Conservation (phyloP, 2,113 vertebrate genomes). For the Lampris megalopsis region DNA sequence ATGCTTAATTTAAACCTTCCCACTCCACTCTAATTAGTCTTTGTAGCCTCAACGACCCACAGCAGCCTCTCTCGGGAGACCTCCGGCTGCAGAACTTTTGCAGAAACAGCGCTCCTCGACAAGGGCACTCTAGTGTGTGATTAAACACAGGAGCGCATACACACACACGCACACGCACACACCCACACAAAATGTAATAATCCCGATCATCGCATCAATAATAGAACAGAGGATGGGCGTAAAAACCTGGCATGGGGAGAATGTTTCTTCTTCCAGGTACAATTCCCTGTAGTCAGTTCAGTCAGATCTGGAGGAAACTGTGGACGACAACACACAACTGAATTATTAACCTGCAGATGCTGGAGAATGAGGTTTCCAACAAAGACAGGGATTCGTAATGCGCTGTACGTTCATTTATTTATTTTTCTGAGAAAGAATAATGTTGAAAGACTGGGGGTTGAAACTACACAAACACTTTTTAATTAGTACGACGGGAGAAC, state of each 20-base stretch:
- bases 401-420: conserved; percentile 20
- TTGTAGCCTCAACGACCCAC: conserved; percentile 53
- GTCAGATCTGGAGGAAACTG: conserved; percentile 1
- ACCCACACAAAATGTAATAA: conserved; percentile 3
- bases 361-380: conserved; percentile 13
- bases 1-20: conserved; percentile 72
- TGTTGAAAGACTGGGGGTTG: background rate
- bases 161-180: conserved; percentile 1
- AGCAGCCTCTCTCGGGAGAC: conserved; percentile 55
- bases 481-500: background rate
- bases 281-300: conserved; percentile 31
- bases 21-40: conserved; percentile 70
- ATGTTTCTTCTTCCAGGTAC: conserved; percentile 28
- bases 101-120: conserved; percentile 41
- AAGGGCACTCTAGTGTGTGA: conserved; percentile 23
- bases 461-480: conserved; percentile 9
- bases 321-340: conserved; percentile 19
- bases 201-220: conserved; percentile 25
- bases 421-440: background rate
- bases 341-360: conserved; percentile 36
- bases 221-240: conserved; percentile 32
- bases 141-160: background rate
- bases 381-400: conserved; percentile 44
- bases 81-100: conserved; percentile 56
- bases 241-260: conserved; percentile 16